Evolutionary conservation across 2,797 vertebrate genomes (phyloP), one percentile per base, ranked within the genome.

Genomic region (Tiaroga cobitis): DNA sequence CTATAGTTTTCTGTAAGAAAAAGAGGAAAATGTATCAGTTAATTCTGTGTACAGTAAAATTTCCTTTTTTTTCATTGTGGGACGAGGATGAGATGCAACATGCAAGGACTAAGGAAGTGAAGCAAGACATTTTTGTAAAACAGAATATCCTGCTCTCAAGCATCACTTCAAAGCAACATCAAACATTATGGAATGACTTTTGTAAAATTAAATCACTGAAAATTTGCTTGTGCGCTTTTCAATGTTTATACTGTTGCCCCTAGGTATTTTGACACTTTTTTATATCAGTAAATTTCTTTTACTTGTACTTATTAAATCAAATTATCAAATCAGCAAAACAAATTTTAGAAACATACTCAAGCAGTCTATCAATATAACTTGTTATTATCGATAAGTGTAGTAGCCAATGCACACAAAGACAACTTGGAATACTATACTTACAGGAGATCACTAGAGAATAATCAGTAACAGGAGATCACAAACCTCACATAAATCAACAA

Each of bases 101-200:
- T 32, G 19, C 29, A 54, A 54, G 46, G 73, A 54, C 3, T 18
- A 19, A 24, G 18, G 18, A 75, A 75, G 29, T 34, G 46, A 75
- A 75, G 46, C 73, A 54, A 75, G 10, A 75, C 10, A 2, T 49
- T 24, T 75, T 75, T 75, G 18, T 34, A 74, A 51, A 51, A 74
- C 0, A 75, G 19, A 75, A 75, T 54, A 54, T 24, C 29, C 29
- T 54, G 29, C 49, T 54, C 32, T 75, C 49, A 54, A 75, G 29
- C 29, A 75, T 75, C 19, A 54, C 29, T 75, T 34, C 49, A 54
- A 54, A 75, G 49, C 73, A 49, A 46, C 16, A 74, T 32, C 16
- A 74, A 46, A 29, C 41, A 49, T 49, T 49, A 29, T 10, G 15
- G 26, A 73, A 49, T 43, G n/a, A 49, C 41, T 29, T 73, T 43